Conservation (phyloP, 2,888 invertebrate genomes). For the Drosophila meridionalis region DNA sequence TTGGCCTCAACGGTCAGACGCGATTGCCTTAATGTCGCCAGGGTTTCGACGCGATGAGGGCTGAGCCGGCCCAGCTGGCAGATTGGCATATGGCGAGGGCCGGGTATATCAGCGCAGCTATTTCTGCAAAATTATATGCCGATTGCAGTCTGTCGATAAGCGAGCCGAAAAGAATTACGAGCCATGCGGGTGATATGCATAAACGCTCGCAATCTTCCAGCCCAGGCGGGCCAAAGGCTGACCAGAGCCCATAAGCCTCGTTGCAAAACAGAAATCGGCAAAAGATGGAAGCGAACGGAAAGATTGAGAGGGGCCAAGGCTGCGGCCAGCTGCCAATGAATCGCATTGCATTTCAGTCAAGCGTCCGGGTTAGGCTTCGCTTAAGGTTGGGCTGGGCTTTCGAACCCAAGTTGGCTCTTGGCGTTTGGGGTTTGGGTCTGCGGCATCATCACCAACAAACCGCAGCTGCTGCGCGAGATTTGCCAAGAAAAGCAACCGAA, state of each 20-base stretch:
- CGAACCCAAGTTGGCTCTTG: slow-evolving; percentile 5
- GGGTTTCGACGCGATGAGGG: slow-evolving; percentile 31
- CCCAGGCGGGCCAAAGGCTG: neutral
- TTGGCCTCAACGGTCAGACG: slow-evolving; percentile 34
- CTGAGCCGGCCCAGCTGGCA: slow-evolving; percentile 3
- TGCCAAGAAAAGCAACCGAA: slow-evolving; percentile 38
- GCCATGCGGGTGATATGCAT: slow-evolving; percentile 69
- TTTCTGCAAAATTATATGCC: slow-evolving; percentile 71
- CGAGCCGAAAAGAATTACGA: slow-evolving; percentile 70
- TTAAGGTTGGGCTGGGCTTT: neutral
- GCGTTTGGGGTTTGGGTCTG: slow-evolving; percentile 1
- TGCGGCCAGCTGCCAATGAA: slow-evolving; percentile 47
- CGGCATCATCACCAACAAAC: slow-evolving; percentile 41
- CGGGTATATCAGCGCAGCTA: neutral
- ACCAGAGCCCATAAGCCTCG: slow-evolving; percentile 28
- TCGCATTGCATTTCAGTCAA: slow-evolving; percentile 23
- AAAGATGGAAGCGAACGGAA: neutral
- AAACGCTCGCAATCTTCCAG: neutral
- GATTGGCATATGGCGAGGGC: slow-evolving; percentile 5
- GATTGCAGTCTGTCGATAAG: slow-evolving; percentile 75
- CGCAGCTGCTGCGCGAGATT: slow-evolving; percentile 74
- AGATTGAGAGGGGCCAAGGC: slow-evolving; percentile 31
- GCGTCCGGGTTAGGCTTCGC: neutral
- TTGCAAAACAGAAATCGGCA: slow-evolving; percentile 12
- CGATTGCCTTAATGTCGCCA: slow-evolving; percentile 60